Evolutionary conservation across 2,888 invertebrate genomes (phyloP), one percentile per base, ranked within the genome.

Genomic region (Dromius quadrimaculatus): DNA sequence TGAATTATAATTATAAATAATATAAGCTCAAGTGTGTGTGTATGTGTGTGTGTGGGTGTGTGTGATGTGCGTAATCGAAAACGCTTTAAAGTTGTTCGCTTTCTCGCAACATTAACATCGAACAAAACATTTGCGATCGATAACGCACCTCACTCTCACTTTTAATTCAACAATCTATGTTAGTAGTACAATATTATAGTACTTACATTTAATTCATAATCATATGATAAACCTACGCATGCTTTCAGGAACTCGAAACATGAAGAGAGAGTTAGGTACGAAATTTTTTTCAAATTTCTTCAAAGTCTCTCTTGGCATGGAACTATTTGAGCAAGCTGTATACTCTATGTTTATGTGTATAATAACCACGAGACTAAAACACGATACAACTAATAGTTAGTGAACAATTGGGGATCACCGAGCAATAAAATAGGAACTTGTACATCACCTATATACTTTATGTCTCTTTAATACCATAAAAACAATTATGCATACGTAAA

Each of bases 361-460:
- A n/a, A n/a, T 70, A 70, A 47, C 64, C 64, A 63, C 71, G 57
- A 64, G 54, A 57, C 64, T 64, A 63, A 50, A 70, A 79, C 81
- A 80, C 81, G 77, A 82, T 79, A 81, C 81, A 80, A 79, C 77
- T 79, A 77, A n/a, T n/a, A 80, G 72, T 70, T 79, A 81, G 81
- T 82, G 81, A 83, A 82, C 80, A 81, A 79, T 79, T 80, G 80
- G 75, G 74, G 75, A 78, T 82, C 82, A 82, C 82, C 82, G 82
- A 83, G 81, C 81, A 82, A 81, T 70, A 83, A 83, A 83, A 83
- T 83, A 83, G 83, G 83, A 83, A 83, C 83, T 83, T 83, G 81
- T 82, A 83, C 82, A 83, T 83, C 83, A 83, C 83, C 82, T 83
- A 83, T 82, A 82, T 81, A n/a, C 68, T 71, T 69, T 72, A 66